A percentile compares a stretch with the other conserved stretches of the same genome.
Evolutionary conservation across 1,140 invertebrate species (phyloP).

Genomic region (Drosophila tsacasi): DNA sequence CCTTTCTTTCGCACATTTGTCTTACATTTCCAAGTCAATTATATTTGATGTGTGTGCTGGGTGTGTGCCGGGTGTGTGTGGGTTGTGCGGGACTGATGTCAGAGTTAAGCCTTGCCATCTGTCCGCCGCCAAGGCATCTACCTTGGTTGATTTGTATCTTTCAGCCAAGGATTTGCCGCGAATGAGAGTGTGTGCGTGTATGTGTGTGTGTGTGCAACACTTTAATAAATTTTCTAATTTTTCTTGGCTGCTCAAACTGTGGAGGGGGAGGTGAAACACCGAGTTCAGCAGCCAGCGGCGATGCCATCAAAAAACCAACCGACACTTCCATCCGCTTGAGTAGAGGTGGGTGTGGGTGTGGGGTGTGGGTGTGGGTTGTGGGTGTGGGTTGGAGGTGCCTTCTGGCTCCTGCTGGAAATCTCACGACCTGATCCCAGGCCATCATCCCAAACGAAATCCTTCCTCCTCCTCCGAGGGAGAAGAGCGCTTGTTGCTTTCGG

Average conservation of each 20-base stretch:
- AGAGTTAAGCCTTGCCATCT: constrained; percentile 36
- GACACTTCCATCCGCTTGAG: constrained; percentile 5
- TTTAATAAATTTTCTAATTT: constrained; percentile 79
- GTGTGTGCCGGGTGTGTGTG: constrained; percentile 8
- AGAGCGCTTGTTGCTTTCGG: constrained; percentile 39
- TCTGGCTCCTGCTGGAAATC: constrained; percentile 28
- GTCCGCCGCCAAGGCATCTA: not conserved
- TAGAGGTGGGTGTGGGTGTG: not conserved
- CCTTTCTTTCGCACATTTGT: constrained; percentile 62
- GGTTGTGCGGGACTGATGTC: constrained; percentile 5
- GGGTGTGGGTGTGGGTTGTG: not conserved
- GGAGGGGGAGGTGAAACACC: not conserved
- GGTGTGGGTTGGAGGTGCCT: not conserved
- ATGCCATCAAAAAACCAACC: constrained; percentile 63
- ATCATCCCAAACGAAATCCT: not conserved
- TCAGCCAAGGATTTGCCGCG: constrained; percentile 14
- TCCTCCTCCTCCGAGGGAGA: too few relatives aligned
- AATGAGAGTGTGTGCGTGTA: too few relatives aligned
- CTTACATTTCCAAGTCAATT: constrained; percentile 75
- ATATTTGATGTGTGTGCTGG: constrained; percentile 56
- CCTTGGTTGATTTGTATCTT: constrained; percentile 20
- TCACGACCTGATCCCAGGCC: constrained; percentile 29
- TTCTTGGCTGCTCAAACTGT: constrained; percentile 53
- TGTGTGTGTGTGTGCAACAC: constrained; percentile 40
- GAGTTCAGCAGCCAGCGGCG: constrained; percentile 26